Conservation (phyloP, 2,888 invertebrate species). For the Elegia similella region DNA sequence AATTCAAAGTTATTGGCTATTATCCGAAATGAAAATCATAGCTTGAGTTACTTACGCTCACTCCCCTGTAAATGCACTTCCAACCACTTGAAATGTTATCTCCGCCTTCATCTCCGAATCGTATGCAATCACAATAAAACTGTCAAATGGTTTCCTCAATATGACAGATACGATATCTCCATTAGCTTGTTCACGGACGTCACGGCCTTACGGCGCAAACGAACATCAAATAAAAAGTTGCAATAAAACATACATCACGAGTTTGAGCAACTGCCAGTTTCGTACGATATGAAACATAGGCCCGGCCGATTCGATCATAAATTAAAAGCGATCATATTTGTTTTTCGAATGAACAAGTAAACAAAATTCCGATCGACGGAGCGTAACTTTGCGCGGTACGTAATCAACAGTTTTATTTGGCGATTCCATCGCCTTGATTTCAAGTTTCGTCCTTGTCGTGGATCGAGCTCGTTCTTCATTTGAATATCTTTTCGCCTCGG, state of each 20-base stretch:
- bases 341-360: slow-evolving; percentile 69
- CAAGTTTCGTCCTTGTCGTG: slow-evolving; percentile 49
- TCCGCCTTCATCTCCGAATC: slow-evolving; percentile 57
- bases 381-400: slow-evolving; percentile 67
- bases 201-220: slow-evolving; percentile 46
- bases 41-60: slow-evolving; percentile 1
- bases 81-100: slow-evolving; percentile 20
- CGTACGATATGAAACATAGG: slow-evolving; percentile 35
- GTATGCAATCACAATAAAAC: slow-evolving; percentile 68
- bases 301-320: slow-evolving; percentile 61
- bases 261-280: slow-evolving; percentile 48
- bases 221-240: slow-evolving; percentile 51
- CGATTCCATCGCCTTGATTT: slow-evolving; percentile 70
- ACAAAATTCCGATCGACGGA: slow-evolving; percentile 72
- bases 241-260: slow-evolving; percentile 55
- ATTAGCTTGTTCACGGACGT: slow-evolving; percentile 65
- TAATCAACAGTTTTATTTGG: slow-evolving; percentile 76
- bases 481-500: slow-evolving; percentile 57
- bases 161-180: slow-evolving; percentile 74
- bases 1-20: slow-evolving; percentile 13
- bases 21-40: slow-evolving; percentile 9
- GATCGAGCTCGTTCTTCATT: slow-evolving; percentile 55
- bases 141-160: slow-evolving; percentile 69
- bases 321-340: slow-evolving; percentile 78
- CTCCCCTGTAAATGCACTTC: neutral